Conservation (phyloP, 2,797 vertebrate species). For the Rhinichthys osculus region DNA sequence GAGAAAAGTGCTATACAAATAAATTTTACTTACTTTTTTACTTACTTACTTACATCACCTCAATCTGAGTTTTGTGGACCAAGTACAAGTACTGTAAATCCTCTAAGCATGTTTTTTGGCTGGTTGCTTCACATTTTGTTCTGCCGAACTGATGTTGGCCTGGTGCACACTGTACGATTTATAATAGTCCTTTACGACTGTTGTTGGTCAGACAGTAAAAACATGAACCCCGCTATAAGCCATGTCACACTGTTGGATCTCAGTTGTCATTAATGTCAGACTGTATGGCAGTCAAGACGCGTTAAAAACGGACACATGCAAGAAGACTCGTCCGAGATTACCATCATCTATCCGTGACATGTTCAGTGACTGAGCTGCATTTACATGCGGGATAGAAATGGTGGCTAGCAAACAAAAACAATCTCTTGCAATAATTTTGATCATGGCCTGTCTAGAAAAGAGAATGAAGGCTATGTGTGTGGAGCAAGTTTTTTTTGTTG, state of each 20-base stretch:
- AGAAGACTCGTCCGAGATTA: neutral
- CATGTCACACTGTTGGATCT: neutral
- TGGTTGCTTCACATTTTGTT: conserved; percentile 20
- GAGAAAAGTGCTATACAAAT: no score
- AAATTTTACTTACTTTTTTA: no score
- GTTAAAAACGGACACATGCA: neutral
- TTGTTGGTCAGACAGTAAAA: neutral
- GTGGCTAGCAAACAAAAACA: neutral
- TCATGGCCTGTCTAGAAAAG: neutral
- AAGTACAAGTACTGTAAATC: conserved; percentile 15
- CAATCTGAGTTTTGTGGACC: neutral
- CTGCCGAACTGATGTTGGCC: conserved; percentile 15
- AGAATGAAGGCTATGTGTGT: neutral
- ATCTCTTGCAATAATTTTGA: neutral
- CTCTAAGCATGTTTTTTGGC: conserved; percentile 5
- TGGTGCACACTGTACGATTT: neutral
- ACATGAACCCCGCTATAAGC: neutral
- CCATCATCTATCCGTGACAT: neutral
- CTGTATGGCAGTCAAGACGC: neutral
- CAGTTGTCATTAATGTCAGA: no score
- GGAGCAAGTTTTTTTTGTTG: neutral
- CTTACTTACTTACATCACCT: no score
- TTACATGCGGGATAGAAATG: neutral
- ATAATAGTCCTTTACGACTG: neutral
- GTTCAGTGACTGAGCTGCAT: neutral